A percentile compares a stretch with the other conserved stretches of the same genome.
Evolutionary conservation across 2,113 vertebrate species (phyloP).

Genomic region (Leptosomus discolor): DNA sequence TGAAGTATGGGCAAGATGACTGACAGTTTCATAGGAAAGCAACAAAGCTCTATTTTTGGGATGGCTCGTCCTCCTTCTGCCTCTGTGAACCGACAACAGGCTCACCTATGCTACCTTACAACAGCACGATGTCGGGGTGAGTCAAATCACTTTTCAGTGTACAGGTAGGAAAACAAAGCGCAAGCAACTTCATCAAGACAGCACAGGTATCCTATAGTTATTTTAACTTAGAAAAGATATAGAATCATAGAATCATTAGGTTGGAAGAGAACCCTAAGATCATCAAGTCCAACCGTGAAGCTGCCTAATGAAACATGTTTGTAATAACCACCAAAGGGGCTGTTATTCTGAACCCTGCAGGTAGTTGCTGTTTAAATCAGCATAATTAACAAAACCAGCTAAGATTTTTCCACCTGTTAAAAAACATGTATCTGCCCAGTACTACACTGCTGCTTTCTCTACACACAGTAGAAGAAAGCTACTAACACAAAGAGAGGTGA

Average conservation of each 20-base stretch:
- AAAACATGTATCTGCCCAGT: not conserved
- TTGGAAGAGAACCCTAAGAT: no score
- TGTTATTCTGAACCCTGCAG: not conserved
- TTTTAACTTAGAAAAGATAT: not conserved
- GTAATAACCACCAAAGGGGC: not conserved
- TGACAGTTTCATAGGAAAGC: not conserved
- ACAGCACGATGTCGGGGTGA: not conserved
- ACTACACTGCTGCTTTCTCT: not conserved
- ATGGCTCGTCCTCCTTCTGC: not conserved
- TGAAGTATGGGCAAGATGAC: not conserved
- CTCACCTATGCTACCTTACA: not conserved
- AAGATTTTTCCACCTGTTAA: not conserved
- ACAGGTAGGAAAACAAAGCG: not conserved
- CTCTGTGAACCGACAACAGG: not conserved
- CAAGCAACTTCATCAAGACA: not conserved
- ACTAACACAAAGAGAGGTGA: no score
- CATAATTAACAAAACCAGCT: not conserved
- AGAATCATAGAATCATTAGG: no score
- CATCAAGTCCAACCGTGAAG: no score
- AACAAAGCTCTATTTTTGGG: not conserved
- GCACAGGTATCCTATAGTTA: not conserved
- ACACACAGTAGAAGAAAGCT: no score
- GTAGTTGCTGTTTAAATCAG: not conserved
- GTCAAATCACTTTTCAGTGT: not conserved
- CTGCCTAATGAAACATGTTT: not conserved